Percentiles rank a stretch among this genome's conserved stretches.
These are phyloP conservation scores for Centruroides vittatus DNA, from an alignment of 1,140 invertebrate species.

Conservation along the genomic window DNA sequence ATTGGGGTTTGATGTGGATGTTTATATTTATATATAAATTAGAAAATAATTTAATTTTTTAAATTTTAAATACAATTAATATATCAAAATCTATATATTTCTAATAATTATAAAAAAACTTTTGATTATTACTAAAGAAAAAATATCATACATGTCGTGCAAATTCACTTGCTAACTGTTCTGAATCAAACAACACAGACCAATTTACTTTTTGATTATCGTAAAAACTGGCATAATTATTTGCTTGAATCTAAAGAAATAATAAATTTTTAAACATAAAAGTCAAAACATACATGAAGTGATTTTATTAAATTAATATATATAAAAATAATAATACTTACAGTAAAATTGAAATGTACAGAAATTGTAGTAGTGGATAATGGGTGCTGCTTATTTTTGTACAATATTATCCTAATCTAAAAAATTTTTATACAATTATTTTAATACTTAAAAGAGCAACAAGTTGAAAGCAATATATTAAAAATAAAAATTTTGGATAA, in stretches of 20 bases:
- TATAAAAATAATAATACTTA: conserved; percentile 18
- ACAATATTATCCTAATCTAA: conserved; percentile 31
- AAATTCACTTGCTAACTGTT: conserved; percentile 25
- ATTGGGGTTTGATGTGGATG: too few relatives aligned
- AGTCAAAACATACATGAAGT: too few relatives aligned
- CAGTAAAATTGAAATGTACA: conserved; percentile 25
- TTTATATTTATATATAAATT: too few relatives aligned
- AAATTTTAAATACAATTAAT: too few relatives aligned
- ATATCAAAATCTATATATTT: too few relatives aligned
- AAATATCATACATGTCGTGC: conserved; percentile 26
- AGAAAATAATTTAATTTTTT: too few relatives aligned
- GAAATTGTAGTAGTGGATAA: conserved; percentile 28
- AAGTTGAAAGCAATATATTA: too few relatives aligned
- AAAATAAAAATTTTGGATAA: too few relatives aligned
- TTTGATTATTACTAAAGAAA: background rate
- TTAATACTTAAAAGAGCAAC: too few relatives aligned
- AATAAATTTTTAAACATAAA: background rate
- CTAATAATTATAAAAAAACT: too few relatives aligned
- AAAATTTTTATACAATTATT: conserved; percentile 7
- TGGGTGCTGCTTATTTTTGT: conserved; percentile 29
- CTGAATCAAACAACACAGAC: conserved; percentile 31
- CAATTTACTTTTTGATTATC: conserved; percentile 29
- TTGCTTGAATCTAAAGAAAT: conserved; percentile 29
- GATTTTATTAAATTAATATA: background rate
- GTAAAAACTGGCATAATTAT: conserved; percentile 33